Base-by-base conservation (phyloP, 2,797 vertebrate species). In the Malurus splendens region DNA sequence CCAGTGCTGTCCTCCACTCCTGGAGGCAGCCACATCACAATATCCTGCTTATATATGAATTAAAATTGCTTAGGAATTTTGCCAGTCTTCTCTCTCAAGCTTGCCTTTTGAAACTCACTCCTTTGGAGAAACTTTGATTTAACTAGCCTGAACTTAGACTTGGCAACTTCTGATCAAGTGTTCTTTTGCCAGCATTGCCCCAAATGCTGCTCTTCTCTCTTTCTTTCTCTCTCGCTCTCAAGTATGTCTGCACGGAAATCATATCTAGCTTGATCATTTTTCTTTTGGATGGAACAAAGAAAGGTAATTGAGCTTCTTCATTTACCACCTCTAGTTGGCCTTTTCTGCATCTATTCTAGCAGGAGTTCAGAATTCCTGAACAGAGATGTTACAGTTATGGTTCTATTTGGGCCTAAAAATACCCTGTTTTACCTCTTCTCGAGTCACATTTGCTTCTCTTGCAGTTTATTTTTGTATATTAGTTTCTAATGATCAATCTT, bases 51-150 rank as follows among this genome's bases (percentile, higher is more conserved):
- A 59, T 61, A 68, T 44, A 41, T 59, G 33, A 55, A 55, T 71
- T 82, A 61, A 87, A 93, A 23, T 84, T 38, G 52, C 16, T 71
- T 47, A 60, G 39, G 70, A 87, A 78, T 93, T 82, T 80, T 92
- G 36, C 33, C 22, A 17, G 65, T 81, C 51, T 74, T 82, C 41
- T 87, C 81, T 86, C 51, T 82, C 62, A 91, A 77, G 39, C 15
- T 38, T 83, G 51, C n/a, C 42, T 89, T 92, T 92, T 85, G 68
- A 78, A 93, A 86, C 14, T 72, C 18, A 57, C 9, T 78, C 16
- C 20, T 77, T 61, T 68, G 39, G 57, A 84, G 41, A 60, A 90
- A 56, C 32, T 56, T 39, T 74, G n/a, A 50, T 80, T 77, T 91
- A 74, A 71, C n/a, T 38, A 74, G 18, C 27, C n/a, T 65, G 71